phyloP scores from a whole-genome alignment of 2,888 invertebrate genomes.

The Scaptomyza caliginosa region DNA sequence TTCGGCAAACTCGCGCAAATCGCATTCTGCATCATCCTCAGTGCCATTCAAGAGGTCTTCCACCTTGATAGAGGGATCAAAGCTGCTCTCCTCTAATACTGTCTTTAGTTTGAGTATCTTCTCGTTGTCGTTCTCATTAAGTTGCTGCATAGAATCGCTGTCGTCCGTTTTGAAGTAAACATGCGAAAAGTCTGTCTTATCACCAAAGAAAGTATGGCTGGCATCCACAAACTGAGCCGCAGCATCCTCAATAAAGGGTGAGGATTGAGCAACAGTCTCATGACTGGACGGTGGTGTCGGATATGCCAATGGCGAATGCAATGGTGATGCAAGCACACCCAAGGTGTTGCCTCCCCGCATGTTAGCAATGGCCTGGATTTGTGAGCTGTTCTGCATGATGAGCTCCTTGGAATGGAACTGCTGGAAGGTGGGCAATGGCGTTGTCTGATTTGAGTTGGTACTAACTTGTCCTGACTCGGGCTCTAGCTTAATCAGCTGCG shows the following conservation, averaged over 20 bases:
- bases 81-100: slow-evolving; percentile 82
- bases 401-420: slow-evolving; percentile 88
- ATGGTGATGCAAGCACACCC: slow-evolving; percentile 86
- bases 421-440: slow-evolving; percentile 92
- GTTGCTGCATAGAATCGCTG: slow-evolving; percentile 45
- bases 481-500: slow-evolving; percentile 66
- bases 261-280: slow-evolving; percentile 87
- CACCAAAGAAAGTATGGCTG: slow-evolving; percentile 82
- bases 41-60: slow-evolving; percentile 82
- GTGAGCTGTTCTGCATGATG: slow-evolving; percentile 83
- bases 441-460: slow-evolving; percentile 85
- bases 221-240: slow-evolving; percentile 80
- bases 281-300: slow-evolving; percentile 95
- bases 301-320: slow-evolving; percentile 90
- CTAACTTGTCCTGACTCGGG: slow-evolving; percentile 33
- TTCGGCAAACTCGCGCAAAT: slow-evolving; percentile 83
- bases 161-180: slow-evolving; percentile 79
- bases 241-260: slow-evolving; percentile 84
- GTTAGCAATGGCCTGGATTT: slow-evolving; percentile 80
- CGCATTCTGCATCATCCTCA: slow-evolving; percentile 81
- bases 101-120: slow-evolving; percentile 83
- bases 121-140: slow-evolving; percentile 82
- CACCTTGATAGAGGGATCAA: slow-evolving; percentile 81
- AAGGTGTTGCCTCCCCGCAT: slow-evolving; percentile 83
- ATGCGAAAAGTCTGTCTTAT: slow-evolving; percentile 80